Conservation (phyloP, 2,797 vertebrate genomes). For the Philypnodon macrostomus region DNA sequence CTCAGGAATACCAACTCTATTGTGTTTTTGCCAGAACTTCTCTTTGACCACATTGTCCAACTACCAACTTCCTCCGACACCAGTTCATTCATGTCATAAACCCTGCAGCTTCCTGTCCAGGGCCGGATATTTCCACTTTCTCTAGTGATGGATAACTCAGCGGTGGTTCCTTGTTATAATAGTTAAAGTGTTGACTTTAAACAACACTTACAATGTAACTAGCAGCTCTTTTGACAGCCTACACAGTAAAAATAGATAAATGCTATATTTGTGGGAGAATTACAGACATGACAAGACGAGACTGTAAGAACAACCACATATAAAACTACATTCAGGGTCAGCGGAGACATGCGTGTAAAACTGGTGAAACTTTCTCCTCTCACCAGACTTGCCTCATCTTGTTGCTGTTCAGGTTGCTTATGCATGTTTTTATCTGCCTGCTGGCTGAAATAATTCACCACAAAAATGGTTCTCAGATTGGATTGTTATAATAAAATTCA, state of each 20-base stretch:
- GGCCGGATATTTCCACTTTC: slow-evolving; percentile 10
- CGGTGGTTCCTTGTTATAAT: not conserved
- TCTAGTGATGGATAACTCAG: not conserved
- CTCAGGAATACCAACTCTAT: slow-evolving; percentile 10
- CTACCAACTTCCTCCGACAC: slow-evolving; percentile 24
- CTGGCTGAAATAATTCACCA: slow-evolving; percentile 24
- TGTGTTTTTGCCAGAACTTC: slow-evolving; percentile 2
- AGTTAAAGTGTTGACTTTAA: not conserved
- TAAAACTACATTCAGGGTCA: slow-evolving; percentile 6
- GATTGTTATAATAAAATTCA: too few species aligned
- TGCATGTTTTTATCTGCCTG: slow-evolving; percentile 50
- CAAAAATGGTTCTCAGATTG: too few species aligned
- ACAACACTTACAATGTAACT: not conserved
- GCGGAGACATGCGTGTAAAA: slow-evolving; percentile 18
- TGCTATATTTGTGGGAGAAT: too few species aligned
- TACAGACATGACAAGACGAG: too few species aligned
- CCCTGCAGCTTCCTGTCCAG: slow-evolving; percentile 44
- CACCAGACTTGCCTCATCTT: slow-evolving; percentile 60
- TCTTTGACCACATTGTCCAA: slow-evolving; percentile 10
- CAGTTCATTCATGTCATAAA: slow-evolving; percentile 24
- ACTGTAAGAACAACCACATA: not conserved
- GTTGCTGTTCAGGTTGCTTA: slow-evolving; percentile 13
- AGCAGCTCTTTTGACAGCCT: not conserved
- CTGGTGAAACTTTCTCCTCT: slow-evolving; percentile 26
- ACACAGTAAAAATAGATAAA: not conserved